Evolutionary conservation across 2,797 vertebrate species (phyloP), one percentile per base, ranked within the genome.

Genomic region (Manis javanica): DNA sequence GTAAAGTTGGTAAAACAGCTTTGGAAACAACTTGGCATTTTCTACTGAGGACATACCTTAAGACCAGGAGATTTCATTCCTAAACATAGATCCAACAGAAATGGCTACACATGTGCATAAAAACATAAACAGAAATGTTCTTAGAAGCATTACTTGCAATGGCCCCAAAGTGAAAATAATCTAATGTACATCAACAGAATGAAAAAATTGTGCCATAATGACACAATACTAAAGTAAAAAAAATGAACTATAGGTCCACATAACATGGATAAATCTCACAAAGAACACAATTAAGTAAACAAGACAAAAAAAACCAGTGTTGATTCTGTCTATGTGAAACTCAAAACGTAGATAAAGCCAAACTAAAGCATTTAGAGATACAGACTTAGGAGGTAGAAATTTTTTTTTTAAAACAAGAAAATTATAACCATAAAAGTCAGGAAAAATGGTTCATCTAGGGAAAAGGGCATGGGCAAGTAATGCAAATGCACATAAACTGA

Each of bases 391-490:
- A 78, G 24, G 37, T 37, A 86, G 39, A 83, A 94, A 53, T 29
- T n/a, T 51, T 82, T 82, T 82, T 93, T 59, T 29, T 18, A 88
- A 92, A 88, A 69, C 23, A 83, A 87, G 57, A 66, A 66, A 91
- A 75, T 61, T 69, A 39, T 34, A 85, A 69, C 8, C 34, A 71
- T 69, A 31, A 90, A 68, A 87, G 16, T n/a, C 42, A 90, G 8
- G 24, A 55, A 77, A 42, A 87, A 55, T 57, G 13, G n/a, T 77
- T 90, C 61, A 63, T 69, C 95, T 61, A 92, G 57, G 7, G 15
- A 53, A 85, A 66, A 94, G 31, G 21, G 12, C 42, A 78, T 53
- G 34, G 21, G 26, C 24, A 0, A 61, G 10, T 94, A 59, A 77
- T 19, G 37, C 37, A 83, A 77, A 83, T 23, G 7, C 39, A 21